Evolutionary conservation across 2,888 invertebrate genomes (phyloP).

Genomic region (Ectemnius lituratus): DNA sequence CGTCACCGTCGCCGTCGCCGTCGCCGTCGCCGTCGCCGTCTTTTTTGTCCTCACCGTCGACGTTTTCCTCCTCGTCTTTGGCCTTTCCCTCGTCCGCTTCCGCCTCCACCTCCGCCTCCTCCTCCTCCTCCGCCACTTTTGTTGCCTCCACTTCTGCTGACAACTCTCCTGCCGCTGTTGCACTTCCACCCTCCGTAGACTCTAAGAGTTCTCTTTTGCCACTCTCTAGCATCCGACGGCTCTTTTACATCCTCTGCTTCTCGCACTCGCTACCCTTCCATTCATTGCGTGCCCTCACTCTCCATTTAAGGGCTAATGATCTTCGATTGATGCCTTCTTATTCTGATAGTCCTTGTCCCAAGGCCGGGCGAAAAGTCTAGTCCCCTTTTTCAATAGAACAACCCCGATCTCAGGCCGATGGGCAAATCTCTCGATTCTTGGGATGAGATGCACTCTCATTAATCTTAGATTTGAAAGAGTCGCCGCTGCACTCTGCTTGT

Average conservation of each 20-base stretch:
- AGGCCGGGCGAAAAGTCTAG: no score
- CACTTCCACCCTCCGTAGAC: background rate
- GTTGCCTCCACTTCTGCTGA: slow-evolving; percentile 11
- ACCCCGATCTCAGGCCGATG: no score
- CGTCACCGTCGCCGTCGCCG: background rate
- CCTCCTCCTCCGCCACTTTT: slow-evolving; percentile 44
- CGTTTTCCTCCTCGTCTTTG: slow-evolving; percentile 14
- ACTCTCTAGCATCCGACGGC: slow-evolving; percentile 46
- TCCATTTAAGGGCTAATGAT: no score
- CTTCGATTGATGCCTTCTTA: no score
- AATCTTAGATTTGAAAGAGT: no score
- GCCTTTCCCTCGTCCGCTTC: slow-evolving; percentile 9
- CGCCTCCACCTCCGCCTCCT: slow-evolving; percentile 17
- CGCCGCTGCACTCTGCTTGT: no score
- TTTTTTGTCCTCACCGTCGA: slow-evolving; percentile 23
- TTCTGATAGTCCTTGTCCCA: no score
- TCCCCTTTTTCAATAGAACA: no score
- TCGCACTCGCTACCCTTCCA: no score
- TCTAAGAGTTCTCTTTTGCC: slow-evolving; percentile 29
- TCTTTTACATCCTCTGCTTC: background rate
- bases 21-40: slow-evolving; percentile 23
- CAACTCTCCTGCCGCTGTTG: slow-evolving; percentile 5
- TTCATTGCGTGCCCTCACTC: no score
- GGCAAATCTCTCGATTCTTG: no score
- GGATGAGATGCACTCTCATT: no score